Conservation (phyloP, 2,113 vertebrate species). For the Sprattus sprattus region DNA sequence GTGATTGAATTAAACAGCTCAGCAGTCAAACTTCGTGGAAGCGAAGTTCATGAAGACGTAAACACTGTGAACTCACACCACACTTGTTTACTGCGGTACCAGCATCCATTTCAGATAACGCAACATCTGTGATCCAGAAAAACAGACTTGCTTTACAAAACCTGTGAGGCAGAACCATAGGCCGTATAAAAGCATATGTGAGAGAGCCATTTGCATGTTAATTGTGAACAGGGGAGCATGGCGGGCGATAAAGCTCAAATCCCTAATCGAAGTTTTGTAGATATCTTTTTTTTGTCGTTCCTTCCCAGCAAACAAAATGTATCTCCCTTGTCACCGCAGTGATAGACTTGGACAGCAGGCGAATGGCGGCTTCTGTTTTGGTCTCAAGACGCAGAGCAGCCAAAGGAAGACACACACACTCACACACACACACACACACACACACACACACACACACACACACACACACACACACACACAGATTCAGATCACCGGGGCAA, state of each 20-base stretch:
- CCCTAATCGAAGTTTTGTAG: slow-evolving; percentile 53
- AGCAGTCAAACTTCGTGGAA: slow-evolving; percentile 66
- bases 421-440: neutral
- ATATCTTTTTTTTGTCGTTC: slow-evolving; percentile 60
- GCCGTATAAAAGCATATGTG: slow-evolving; percentile 61
- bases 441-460: neutral
- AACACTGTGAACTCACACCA: slow-evolving; percentile 64
- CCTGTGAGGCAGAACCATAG: slow-evolving; percentile 66
- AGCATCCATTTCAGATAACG: slow-evolving; percentile 72
- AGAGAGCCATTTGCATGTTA: slow-evolving; percentile 68
- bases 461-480: neutral
- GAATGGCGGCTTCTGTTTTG: neutral
- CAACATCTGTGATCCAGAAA: slow-evolving; percentile 66
- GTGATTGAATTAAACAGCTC: slow-evolving; percentile 70
- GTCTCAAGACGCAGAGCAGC: neutral
- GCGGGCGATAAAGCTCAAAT: slow-evolving; percentile 68
- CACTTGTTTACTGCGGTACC: slow-evolving; percentile 65
- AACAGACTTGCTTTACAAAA: slow-evolving; percentile 66
- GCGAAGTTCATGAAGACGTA: slow-evolving; percentile 67
- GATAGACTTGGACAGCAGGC: neutral
- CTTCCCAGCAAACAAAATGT: neutral
- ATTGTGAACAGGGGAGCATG: slow-evolving; percentile 67
- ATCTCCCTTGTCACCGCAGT: neutral
- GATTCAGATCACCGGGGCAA: neutral
- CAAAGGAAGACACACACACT: neutral